Evolutionary conservation across 2,888 invertebrate species (phyloP).

Genomic region (Anodontia alba): DNA sequence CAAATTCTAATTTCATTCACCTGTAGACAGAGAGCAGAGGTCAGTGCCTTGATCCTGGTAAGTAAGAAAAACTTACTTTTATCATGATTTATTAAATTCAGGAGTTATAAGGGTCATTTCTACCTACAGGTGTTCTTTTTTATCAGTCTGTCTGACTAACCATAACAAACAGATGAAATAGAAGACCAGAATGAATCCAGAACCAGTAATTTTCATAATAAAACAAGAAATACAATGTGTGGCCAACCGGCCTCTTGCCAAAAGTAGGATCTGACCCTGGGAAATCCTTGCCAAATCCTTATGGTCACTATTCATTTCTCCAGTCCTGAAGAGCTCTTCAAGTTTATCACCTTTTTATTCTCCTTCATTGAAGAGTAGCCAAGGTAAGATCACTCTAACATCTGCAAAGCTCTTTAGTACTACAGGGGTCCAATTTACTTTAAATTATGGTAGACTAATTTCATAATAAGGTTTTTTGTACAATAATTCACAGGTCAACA

Average conservation of each 20-base stretch:
- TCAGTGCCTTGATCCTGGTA: background rate
- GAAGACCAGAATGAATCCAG: too few relatives aligned
- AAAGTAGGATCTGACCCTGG: too few relatives aligned
- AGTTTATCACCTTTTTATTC: conserved; percentile 8
- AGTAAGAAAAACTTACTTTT: background rate
- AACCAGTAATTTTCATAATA: too few relatives aligned
- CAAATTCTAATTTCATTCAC: background rate
- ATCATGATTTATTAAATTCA: background rate
- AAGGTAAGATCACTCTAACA: conserved; percentile 9
- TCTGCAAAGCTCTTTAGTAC: background rate
- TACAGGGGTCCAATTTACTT: conserved; percentile 8
- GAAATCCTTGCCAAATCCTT: background rate
- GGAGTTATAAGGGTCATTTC: background rate
- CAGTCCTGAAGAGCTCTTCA: conserved; percentile 8
- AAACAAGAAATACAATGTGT: background rate
- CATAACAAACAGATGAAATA: too few relatives aligned
- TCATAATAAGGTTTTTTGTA: conserved; percentile 3
- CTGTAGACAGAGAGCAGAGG: background rate
- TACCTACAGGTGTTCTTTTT: background rate
- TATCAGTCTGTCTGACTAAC: background rate
- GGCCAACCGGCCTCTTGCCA: background rate
- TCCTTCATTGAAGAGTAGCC: conserved; percentile 6
- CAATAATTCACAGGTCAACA: conserved; percentile 11
- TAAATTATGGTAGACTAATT: conserved; percentile 15
- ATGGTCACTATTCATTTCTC: background rate